Evolutionary conservation across 37 sponge, comb jelly and placozoan genomes (phyloP), one percentile per base, ranked within the genome.

Genomic region (Hexactinellida sp.): DNA sequence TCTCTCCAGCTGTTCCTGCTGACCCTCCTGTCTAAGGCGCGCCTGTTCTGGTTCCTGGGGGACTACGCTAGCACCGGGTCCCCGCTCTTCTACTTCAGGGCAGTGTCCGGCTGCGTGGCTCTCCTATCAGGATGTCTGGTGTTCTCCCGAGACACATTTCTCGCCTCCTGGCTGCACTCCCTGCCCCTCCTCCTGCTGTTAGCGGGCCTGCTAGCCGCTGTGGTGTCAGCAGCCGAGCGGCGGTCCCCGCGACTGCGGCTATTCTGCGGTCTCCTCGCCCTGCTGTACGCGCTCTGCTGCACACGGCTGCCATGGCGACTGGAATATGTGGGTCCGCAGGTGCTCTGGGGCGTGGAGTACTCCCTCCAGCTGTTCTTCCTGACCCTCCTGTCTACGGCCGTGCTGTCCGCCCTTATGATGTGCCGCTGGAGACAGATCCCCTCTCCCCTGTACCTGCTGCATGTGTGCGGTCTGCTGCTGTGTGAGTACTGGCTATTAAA

Each of bases 11-110:
- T n/a, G 5, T 63, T 63, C 34, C 76, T 63, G 34, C 76, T 63
- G 19, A 25, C 76, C 13, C 76, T 63, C 76, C 76, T 63, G 34
- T 10, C 28, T n/a, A 63, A 63, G 34, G 76, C 76, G 25, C 3
- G 76, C 3, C 76, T 63, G 5, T 63, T 63, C 76, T 63, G 76
- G 76, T 63, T 63, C 76, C 34, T 63, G 76, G 76, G 76, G 25
- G 76, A 28, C 32, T n/a, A 10, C 34, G 3, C 76, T 32, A 7
- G 28, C 13, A 63, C 3, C 76, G 16, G 52, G 13, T 63, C 76
- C 34, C 76, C 76, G 3, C 76, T 63, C 32, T 23, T 63, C 25
- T 63, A 63, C 34, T 5, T n/a, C 76, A 10, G 76, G 76, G 28
- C 30, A 21, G 76, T 63, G 76, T 63, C 76, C 13, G 76, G 76